Conservation (phyloP, 2,888 invertebrate genomes). For the Morpho helenor region DNA sequence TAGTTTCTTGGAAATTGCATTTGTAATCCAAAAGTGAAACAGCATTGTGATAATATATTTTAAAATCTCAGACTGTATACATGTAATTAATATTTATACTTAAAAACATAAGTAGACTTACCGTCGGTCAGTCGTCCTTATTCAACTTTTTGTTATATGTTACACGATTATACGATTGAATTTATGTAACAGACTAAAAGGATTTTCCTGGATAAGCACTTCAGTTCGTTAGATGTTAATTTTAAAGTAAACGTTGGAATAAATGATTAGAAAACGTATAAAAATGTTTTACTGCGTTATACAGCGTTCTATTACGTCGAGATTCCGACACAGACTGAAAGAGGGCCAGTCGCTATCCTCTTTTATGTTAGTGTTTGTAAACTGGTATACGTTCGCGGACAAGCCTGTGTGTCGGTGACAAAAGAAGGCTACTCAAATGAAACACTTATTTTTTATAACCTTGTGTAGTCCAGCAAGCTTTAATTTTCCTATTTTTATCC, state of each 20-base stretch:
- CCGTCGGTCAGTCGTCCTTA: slow-evolving; percentile 20
- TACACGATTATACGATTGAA: background rate
- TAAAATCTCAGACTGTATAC: slow-evolving; percentile 4
- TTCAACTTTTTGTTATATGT: background rate
- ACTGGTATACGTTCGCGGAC: slow-evolving; percentile 53
- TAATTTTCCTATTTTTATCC: background rate
- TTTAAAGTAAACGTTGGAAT: background rate
- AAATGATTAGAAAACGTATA: slow-evolving; percentile 1
- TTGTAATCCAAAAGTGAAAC: background rate
- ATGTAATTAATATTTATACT: slow-evolving; percentile 15
- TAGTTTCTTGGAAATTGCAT: too few species aligned
- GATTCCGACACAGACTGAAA: slow-evolving; percentile 56
- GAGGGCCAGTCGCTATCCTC: slow-evolving; percentile 66
- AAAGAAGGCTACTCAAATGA: slow-evolving; percentile 39
- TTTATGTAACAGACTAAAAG: background rate
- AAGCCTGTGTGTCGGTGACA: slow-evolving; percentile 31
- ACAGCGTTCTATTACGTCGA: slow-evolving; percentile 34
- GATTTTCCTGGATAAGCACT: background rate
- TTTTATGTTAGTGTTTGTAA: slow-evolving; percentile 68
- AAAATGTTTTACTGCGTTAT: slow-evolving; percentile 6
- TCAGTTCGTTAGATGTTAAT: slow-evolving; percentile 1
- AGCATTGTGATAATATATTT: background rate
- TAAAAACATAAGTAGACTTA: slow-evolving; percentile 22
- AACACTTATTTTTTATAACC: slow-evolving; percentile 3
- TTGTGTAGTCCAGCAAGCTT: background rate